Conservation (phyloP, 2,888 invertebrate genomes). For the Eulithis prunata region DNA sequence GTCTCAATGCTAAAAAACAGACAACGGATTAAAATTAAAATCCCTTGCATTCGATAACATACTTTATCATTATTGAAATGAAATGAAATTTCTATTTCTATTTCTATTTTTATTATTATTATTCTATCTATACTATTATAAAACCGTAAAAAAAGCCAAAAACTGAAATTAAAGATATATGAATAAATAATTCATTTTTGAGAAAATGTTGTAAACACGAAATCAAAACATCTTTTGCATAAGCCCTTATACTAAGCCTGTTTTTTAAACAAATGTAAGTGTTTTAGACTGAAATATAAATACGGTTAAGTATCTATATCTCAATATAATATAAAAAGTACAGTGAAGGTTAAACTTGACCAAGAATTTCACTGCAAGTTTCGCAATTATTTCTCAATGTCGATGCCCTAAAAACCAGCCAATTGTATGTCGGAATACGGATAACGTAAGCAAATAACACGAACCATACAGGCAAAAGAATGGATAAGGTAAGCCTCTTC, state of each 20-base stretch:
- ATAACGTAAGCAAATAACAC: neutral
- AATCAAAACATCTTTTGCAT: no score
- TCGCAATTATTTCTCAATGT: constrained; percentile 20
- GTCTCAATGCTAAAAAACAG: no score
- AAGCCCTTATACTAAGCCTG: neutral
- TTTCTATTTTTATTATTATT: no score
- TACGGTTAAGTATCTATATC: neutral
- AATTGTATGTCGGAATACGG: neutral
- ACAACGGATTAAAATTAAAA: no score
- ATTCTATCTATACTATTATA: no score
- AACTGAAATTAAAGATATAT: neutral
- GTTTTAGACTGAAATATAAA: neutral
- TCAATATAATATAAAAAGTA: constrained; percentile 16
- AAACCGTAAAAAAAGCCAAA: no score
- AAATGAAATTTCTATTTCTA: no score
- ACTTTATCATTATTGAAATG: no score
- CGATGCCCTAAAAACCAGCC: constrained; percentile 15
- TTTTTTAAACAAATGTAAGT: neutral
- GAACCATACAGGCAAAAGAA: no score
- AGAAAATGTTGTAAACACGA: neutral
- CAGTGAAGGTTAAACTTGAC: constrained; percentile 17
- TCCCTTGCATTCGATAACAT: no score
- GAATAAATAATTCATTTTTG: neutral
- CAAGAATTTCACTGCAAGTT: constrained; percentile 9
- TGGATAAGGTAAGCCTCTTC: no score